Evolutionary conservation across 2,113 vertebrate species (phyloP), one percentile per base, ranked within the genome.

Genomic region (Megaceryle maxima): DNA sequence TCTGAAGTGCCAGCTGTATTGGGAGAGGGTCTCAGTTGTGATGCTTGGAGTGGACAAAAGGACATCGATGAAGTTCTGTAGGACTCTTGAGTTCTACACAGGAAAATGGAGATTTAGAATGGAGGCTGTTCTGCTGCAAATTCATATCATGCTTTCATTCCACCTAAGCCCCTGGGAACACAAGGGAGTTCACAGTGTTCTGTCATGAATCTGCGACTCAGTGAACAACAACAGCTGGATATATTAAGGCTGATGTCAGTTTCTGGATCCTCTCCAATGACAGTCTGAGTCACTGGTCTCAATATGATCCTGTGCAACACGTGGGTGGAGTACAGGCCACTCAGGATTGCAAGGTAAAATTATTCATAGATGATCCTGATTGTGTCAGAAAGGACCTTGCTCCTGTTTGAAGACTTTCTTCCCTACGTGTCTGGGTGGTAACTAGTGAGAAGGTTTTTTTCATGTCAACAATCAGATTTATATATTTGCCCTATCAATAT

Each of bases 201-300:
- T 92, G 86, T 94, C 92, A 95, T 90, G 91, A 92, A 68, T n/a
- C 86, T 94, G 50, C 10, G 7, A 79, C 69, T 70, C 86, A 83
- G 59, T 3, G 53, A 97, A 94, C 83, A 97, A 97, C 86, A 97
- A 97, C 95, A 97, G 75, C 83, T 92, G 96, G 90, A 95, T 18
- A 37, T 76, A 76, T 66, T 83, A 67, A 78, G 66, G 84, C 64
- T 88, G 85, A 90, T 75, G 82, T 83, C 74, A 93, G 55, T 83
- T 96, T 60, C 83, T 91, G 96, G 96, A 94, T 92, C 53, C 5
- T 76, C 75, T 95, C 92, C 11, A 72, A 57, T 92, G 59, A 82
- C 80, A 82, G 39, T 75, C 55, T 94, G 95, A 93, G 69, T 84
- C 90, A 91, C 7, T 75, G 74, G 57, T 89, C 60, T 93, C 4